phyloP scores from a whole-genome alignment of 2,797 vertebrate species.

The Pangasius krempfi region DNA sequence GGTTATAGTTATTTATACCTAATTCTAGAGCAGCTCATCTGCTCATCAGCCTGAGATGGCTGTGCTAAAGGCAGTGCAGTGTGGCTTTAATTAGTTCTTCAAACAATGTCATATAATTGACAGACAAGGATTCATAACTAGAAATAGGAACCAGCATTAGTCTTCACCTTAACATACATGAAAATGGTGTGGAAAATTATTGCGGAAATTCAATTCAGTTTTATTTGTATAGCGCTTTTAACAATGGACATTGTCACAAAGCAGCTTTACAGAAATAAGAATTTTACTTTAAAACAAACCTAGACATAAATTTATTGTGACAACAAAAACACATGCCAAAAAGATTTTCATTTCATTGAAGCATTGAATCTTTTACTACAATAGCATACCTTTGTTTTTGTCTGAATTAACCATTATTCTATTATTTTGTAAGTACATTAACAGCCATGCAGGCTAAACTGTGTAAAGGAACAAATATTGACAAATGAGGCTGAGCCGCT shows the following conservation, averaged over 20 bases:
- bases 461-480: not conserved
- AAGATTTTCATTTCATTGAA: not conserved
- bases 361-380: not conserved
- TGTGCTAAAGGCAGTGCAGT: not conserved
- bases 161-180: not conserved
- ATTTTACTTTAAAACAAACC: not conserved
- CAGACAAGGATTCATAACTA: not conserved
- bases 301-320: not conserved
- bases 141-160: not conserved
- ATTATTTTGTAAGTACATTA: not conserved
- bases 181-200: not conserved
- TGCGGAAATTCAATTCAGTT: no score
- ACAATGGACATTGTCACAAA: no score
- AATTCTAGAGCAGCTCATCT: not conserved
- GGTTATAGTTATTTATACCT: not conserved
- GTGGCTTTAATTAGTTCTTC: not conserved
- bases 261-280: no score
- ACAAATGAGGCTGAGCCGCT: not conserved
- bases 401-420: not conserved
- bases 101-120: not conserved
- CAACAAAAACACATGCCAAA: no score
- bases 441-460: not conserved
- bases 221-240: no score
- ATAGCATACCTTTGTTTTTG: not conserved
- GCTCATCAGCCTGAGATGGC: slow-evolving; percentile 1